These are phyloP conservation scores for Tachuris rubrigastra DNA, from an alignment of 2,113 vertebrate species.

Conservation along the genomic window DNA sequence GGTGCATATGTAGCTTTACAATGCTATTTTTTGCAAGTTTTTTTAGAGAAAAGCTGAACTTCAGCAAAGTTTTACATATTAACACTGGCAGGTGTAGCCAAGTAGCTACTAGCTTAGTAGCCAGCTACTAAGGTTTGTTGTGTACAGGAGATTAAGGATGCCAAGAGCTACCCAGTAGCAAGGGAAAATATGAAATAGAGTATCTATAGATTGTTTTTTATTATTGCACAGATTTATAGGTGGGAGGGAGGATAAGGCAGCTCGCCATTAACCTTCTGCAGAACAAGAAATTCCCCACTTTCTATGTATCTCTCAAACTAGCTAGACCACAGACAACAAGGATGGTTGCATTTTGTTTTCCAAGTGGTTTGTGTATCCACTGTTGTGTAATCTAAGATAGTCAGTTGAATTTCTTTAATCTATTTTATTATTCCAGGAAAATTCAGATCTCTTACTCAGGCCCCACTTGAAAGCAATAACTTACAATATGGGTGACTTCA, in stretches of 20 bases:
- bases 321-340: not conserved
- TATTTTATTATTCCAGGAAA: not conserved
- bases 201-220: not conserved
- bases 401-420: not conserved
- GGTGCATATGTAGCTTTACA: not conserved
- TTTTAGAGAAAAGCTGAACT: not conserved
- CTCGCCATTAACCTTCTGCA: accelerated
- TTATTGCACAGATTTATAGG: not conserved
- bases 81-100: not conserved
- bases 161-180: not conserved
- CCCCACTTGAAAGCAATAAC: accelerated
- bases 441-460: not conserved
- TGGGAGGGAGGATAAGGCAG: not conserved
- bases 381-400: not conserved
- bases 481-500: not conserved
- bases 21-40: not conserved
- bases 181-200: not conserved
- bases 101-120: no score
- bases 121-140: not conserved
- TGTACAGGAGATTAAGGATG: not conserved
- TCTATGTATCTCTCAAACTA: not conserved
- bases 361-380: accelerated
- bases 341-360: not conserved
- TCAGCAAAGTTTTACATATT: not conserved
- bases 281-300: not conserved